phyloP scores from a whole-genome alignment of 2,797 vertebrate genomes.

The Eremophila alpestris region DNA sequence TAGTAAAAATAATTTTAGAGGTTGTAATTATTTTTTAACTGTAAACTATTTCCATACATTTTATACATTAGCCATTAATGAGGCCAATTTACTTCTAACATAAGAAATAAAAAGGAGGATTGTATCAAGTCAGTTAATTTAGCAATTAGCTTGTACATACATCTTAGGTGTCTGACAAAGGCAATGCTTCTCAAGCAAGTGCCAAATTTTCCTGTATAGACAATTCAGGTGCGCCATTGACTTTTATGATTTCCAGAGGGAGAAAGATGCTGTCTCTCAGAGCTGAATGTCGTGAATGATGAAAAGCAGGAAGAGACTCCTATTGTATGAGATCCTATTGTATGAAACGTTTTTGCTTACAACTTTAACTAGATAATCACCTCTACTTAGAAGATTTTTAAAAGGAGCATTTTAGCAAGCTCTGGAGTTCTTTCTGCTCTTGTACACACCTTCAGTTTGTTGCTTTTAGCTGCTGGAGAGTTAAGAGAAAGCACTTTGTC shows the following conservation, averaged over 20 bases:
- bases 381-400: neutral
- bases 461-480: neutral
- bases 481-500: neutral
- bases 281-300: neutral
- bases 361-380: neutral
- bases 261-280: neutral
- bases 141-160: neutral
- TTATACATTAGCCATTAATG: neutral
- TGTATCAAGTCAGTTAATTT: neutral
- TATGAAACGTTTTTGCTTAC: neutral
- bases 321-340: neutral
- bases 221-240: neutral
- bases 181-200: neutral
- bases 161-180: conserved; percentile 8
- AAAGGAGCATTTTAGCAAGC: neutral
- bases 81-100: neutral
- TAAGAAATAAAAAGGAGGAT: neutral
- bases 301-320: neutral
- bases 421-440: neutral
- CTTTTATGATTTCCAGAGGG: neutral
- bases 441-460: neutral
- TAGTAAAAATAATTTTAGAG: neutral
- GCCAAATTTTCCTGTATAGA: neutral
- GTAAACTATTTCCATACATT: neutral
- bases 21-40: neutral